phyloP scores from a whole-genome alignment of 2,888 invertebrate species.

The Euphydryas editha region DNA sequence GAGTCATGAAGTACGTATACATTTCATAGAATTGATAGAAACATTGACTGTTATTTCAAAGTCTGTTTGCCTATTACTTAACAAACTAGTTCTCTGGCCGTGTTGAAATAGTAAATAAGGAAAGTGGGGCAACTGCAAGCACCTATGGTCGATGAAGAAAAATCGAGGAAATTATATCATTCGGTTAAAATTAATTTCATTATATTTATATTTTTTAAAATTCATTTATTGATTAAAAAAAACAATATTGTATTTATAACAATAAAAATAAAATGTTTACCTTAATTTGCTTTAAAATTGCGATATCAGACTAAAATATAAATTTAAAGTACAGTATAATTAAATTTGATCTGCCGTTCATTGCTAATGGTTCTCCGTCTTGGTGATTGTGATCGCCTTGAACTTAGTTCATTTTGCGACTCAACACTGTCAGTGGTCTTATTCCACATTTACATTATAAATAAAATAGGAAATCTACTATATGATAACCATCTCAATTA shows the following conservation, averaged over 20 bases:
- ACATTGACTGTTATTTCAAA: slow-evolving; percentile 38
- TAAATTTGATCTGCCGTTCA: no score
- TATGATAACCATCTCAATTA: no score
- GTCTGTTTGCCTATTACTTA: slow-evolving; percentile 45
- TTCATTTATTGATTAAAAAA: neutral
- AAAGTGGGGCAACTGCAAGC: slow-evolving; percentile 49
- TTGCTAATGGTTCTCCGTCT: no score
- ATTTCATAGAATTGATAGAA: slow-evolving; percentile 32
- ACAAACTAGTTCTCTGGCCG: slow-evolving; percentile 47
- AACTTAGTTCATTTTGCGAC: no score
- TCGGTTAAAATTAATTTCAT: neutral
- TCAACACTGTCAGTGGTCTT: no score
- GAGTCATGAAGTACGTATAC: slow-evolving; percentile 9
- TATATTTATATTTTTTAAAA: neutral
- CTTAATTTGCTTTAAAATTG: no score
- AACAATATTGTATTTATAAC: neutral
- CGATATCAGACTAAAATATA: no score
- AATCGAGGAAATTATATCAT: slow-evolving; percentile 47
- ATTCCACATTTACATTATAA: no score
- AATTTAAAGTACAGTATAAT: no score
- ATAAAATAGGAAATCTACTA: no score
- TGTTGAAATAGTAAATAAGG: slow-evolving; percentile 49
- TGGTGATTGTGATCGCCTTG: no score
- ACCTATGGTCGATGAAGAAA: slow-evolving; percentile 45
- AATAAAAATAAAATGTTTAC: neutral